phyloP scores from a whole-genome alignment of 2,797 vertebrate species.

The Spea hammondii region DNA sequence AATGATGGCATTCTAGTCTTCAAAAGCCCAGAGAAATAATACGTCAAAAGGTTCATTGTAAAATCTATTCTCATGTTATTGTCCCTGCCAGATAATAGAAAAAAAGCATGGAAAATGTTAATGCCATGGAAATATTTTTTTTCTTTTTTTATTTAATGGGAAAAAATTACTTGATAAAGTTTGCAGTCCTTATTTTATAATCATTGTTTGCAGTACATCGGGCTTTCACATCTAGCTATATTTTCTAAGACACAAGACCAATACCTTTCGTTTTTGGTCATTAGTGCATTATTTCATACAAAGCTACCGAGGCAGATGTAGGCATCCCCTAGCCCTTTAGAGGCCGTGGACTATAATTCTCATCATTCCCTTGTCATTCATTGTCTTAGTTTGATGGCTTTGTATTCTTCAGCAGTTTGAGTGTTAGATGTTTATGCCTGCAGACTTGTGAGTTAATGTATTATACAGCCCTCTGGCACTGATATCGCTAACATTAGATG shows the following conservation, averaged over 20 bases:
- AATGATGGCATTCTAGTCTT: too few relatives aligned
- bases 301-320: not conserved
- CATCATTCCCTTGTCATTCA: too few relatives aligned
- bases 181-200: constrained; percentile 11
- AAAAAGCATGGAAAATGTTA: not conserved
- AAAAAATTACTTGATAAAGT: constrained; percentile 39
- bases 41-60: not conserved
- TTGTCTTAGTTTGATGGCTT: too few relatives aligned
- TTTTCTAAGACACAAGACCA: constrained; percentile 33
- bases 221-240: constrained; percentile 31
- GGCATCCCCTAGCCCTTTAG: not conserved
- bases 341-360: too few relatives aligned
- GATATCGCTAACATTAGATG: constrained; percentile 9
- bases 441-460: too few relatives aligned
- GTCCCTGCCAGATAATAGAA: constrained; percentile 1
- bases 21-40: too few relatives aligned
- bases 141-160: constrained; percentile 42
- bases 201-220: constrained; percentile 6
- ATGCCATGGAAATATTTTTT: constrained; percentile 31
- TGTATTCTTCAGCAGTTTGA: too few relatives aligned
- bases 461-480: too few relatives aligned
- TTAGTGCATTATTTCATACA: constrained; percentile 37
- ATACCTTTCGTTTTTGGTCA: constrained; percentile 16
- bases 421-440: too few relatives aligned
- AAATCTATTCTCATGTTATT: not conserved